These are phyloP conservation scores for Montipora efflorescens DNA, from an alignment of 64 coral and sea anemone genomes.

Conservation along the genomic window DNA sequence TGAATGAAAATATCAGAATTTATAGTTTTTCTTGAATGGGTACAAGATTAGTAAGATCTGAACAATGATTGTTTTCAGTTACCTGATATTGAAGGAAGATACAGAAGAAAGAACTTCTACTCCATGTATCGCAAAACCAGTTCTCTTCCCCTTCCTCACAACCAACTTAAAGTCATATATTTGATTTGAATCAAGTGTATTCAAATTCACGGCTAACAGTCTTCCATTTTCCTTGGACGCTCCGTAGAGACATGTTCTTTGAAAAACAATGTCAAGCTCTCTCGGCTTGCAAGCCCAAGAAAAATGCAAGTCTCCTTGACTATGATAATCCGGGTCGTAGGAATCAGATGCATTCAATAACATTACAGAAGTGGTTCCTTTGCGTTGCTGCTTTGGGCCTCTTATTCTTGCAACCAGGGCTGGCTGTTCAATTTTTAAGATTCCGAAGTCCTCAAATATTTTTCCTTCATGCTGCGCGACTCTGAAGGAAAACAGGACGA, in stretches of 20 bases:
- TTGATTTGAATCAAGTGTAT: background rate
- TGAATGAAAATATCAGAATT: too few relatives aligned
- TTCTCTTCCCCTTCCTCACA: background rate
- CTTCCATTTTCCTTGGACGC: background rate
- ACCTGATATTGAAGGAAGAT: background rate
- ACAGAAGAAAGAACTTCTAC: background rate
- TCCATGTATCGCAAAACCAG: background rate
- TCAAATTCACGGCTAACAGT: background rate
- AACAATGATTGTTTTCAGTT: background rate
- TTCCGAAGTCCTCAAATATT: background rate
- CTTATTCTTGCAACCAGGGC: background rate
- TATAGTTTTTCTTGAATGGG: too few relatives aligned
- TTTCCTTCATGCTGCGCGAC: background rate
- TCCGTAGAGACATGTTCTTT: background rate
- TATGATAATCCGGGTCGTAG: background rate
- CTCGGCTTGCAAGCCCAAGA: background rate
- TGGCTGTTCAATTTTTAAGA: conserved; percentile 10
- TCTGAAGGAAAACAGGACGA: background rate
- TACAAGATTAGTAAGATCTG: too few relatives aligned
- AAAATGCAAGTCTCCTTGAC: background rate
- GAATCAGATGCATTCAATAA: conserved; percentile 5
- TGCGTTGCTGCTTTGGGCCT: background rate
- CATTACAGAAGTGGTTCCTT: background rate
- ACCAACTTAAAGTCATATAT: background rate
- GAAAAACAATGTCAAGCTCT: background rate